Percentiles rank a stretch among this genome's conserved stretches.
phyloP scores from a whole-genome alignment of 2,797 vertebrate species.

The Pteropus rufus region DNA sequence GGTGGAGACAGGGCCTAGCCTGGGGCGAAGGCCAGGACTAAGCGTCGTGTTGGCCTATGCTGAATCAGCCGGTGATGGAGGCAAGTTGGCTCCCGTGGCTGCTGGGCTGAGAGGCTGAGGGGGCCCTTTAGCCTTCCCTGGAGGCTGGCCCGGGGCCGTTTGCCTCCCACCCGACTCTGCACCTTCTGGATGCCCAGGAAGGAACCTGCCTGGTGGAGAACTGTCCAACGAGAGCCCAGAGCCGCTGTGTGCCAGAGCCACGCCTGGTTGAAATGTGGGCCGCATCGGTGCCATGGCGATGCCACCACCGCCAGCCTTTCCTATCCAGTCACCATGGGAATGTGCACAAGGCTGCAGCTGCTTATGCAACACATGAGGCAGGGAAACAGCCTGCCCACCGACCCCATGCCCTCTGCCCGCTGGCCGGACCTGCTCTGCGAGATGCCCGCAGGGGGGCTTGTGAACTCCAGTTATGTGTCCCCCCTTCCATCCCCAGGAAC shows the following conservation, averaged over 20 bases:
- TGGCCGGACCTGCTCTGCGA: not conserved
- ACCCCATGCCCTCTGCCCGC: not conserved
- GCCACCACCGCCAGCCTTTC: constrained; percentile 48
- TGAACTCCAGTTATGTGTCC: not conserved
- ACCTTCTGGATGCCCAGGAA: not conserved
- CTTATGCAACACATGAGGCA: constrained; percentile 26
- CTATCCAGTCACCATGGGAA: constrained; percentile 64
- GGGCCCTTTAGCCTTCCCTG: not conserved
- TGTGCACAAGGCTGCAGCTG: not conserved
- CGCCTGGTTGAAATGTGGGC: not conserved
- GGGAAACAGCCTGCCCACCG: not conserved
- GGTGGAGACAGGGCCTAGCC: not conserved
- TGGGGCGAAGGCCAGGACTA: not conserved
- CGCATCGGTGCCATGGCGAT: constrained; percentile 38
- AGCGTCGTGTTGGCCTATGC: not conserved
- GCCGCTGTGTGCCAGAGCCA: not conserved
- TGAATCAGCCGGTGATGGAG: not conserved
- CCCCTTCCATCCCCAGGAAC: not conserved
- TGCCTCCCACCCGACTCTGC: not conserved
- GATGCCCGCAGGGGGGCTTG: accelerated
- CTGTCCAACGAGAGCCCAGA: not conserved
- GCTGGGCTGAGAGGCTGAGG: not conserved
- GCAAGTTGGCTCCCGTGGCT: not conserved
- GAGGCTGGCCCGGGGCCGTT: not conserved
- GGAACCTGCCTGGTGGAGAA: not conserved